Evolutionary conservation across 2,113 vertebrate species (phyloP), one percentile per base, ranked within the genome.

Genomic region (Romanogobio albipinnatus): DNA sequence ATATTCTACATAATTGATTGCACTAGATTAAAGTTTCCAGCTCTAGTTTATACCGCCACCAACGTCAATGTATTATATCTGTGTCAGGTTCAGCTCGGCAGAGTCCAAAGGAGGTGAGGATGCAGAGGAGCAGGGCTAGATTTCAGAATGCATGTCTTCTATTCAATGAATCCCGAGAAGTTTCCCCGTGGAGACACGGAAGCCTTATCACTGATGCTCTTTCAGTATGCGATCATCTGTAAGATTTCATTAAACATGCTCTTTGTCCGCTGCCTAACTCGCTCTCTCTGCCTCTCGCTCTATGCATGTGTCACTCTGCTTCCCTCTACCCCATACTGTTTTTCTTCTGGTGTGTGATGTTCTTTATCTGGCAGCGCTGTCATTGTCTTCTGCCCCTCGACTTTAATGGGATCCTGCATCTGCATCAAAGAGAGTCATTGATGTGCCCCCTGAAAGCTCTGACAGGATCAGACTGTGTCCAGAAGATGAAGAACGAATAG

Each of bases 161-260:
- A 17, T 82, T 82, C 47, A 82, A 14, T 11, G 64, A 82, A 71
- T 82, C 47, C 80, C 29, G 49, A 56, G 80, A 82, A 51, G 45
- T 82, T 71, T 68, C 49, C 78, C 61, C 3, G 45, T 51, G 78
- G 78, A 81, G 78, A 68, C 45, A 68, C 26, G 49, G 61, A 56
- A 66, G 47, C 49, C 80, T 82, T 70, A 82, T 82, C 80, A 82
- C 80, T 15, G 66, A 82, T 82, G 80, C 80, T 82, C 80, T 82
- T 71, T 82, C 66, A 82, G 64, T 56, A 81, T 81, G 61, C 78
- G 43, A 68, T 81, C 78, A 45, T 81, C 78, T 81, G 78, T 81
- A 49, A 58, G 80, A 82, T 82, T 53, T 71, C 80, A 82, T 82
- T 82, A 82, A 82, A 82, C 66, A 82, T 82, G 80, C 80, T 82